These are phyloP conservation scores for Mesaphorura yosii DNA, from an alignment of 1,140 invertebrate species.

Conservation along the genomic window DNA sequence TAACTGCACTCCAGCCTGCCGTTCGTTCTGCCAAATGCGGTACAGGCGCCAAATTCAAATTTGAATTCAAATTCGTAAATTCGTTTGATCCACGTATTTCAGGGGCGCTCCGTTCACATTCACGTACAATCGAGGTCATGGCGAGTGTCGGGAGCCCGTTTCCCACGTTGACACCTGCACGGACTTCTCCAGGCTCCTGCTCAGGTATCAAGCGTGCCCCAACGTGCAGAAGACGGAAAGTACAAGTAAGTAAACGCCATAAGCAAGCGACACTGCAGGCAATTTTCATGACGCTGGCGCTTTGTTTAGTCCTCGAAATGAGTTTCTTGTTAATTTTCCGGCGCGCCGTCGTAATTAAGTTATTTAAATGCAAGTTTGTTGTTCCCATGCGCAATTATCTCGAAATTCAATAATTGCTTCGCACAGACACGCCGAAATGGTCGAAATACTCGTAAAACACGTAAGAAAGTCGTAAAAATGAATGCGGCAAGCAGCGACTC, in stretches of 20 bases:
- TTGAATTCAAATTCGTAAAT: conserved; percentile 1
- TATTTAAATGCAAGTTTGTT: not conserved
- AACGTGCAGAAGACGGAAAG: conserved; percentile 32
- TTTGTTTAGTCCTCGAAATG: too few species aligned
- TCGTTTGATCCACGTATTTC: conserved; percentile 27
- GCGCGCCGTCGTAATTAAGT: not conserved
- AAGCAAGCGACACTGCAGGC: too few species aligned
- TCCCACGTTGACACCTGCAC: conserved; percentile 32
- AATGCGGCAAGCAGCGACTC: too few species aligned
- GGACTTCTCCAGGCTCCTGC: conserved; percentile 25
- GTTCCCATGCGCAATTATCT: not conserved
- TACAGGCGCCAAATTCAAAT: not conserved
- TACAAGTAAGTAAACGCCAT: conserved; percentile 28
- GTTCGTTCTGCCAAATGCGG: too few species aligned
- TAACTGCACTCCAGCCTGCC: too few species aligned
- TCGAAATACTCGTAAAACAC: too few species aligned
- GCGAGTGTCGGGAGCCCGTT: conserved; percentile 31
- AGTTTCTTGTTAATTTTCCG: not conserved
- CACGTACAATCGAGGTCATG: conserved; percentile 49
- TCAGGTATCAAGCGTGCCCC: conserved; percentile 33
- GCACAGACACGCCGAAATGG: too few species aligned
- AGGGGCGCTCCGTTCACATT: conserved; percentile 41
- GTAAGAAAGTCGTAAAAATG: too few species aligned
- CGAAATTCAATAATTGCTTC: not conserved
- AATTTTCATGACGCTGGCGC: not conserved